phyloP scores from a whole-genome alignment of 2,888 invertebrate genomes.

The Steinernema carpocapsae region DNA sequence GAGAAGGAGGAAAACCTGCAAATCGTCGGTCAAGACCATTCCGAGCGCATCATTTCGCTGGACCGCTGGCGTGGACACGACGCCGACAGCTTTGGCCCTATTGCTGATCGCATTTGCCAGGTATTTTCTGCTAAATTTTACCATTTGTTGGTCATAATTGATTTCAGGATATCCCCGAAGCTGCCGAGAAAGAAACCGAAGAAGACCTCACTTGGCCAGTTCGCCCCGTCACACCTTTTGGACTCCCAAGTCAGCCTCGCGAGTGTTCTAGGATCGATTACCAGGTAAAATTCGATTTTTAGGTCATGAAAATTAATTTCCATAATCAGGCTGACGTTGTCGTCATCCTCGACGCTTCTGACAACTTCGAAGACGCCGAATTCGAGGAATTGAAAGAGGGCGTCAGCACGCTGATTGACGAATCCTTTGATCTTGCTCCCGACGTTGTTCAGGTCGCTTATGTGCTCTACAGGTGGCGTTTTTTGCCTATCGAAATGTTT shows the following conservation, averaged over 20 bases:
- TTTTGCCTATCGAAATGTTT: background rate
- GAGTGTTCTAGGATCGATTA: constrained; percentile 55
- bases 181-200: constrained; percentile 1
- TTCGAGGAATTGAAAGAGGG: constrained; percentile 62
- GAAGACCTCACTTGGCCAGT: constrained; percentile 42
- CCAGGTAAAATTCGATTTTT: constrained; percentile 42
- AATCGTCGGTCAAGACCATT: constrained; percentile 47
- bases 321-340: constrained; percentile 62
- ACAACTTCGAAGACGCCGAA: constrained; percentile 60
- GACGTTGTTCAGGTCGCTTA: constrained; percentile 66
- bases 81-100: constrained; percentile 56
- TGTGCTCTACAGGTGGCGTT: constrained; percentile 59
- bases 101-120: constrained; percentile 64
- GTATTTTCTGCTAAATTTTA: no score
- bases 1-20: constrained; percentile 47
- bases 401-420: constrained; percentile 64
- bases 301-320: no score
- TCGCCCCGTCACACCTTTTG: constrained; percentile 15
- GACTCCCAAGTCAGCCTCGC: constrained; percentile 35
- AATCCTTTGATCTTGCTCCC: constrained; percentile 65
- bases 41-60: constrained; percentile 52
- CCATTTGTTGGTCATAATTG: background rate
- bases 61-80: constrained; percentile 63
- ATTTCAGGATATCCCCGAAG: constrained; percentile 3
- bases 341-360: constrained; percentile 65